Percentiles rank a stretch among this genome's conserved stretches.
These are phyloP conservation scores for Abramis brama DNA, from an alignment of 2,113 vertebrate species.

Conservation along the genomic window DNA sequence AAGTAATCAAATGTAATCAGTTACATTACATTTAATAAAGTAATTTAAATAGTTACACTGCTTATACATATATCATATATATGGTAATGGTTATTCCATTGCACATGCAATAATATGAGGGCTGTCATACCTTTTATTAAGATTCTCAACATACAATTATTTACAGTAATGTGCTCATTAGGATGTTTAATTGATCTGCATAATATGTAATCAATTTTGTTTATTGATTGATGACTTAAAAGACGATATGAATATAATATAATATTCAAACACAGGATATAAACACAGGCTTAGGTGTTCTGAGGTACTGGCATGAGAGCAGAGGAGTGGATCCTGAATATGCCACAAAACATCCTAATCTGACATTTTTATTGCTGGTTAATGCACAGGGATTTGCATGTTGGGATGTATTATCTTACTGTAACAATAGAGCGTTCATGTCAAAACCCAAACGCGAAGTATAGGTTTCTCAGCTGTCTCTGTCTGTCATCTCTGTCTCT, in stretches of 20 bases:
- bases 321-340: conserved; percentile 22
- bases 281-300: conserved; percentile 33
- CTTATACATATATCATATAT: neutral
- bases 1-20: no score
- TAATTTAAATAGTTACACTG: no score
- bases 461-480: conserved; percentile 64
- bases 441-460: conserved; percentile 57
- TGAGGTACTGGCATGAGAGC: conserved; percentile 1
- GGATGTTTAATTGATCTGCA: conserved; percentile 34
- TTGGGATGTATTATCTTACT: conserved; percentile 58
- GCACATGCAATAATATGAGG: conserved; percentile 46
- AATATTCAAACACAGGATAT: no score
- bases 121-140: conserved; percentile 55
- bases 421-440: conserved; percentile 57
- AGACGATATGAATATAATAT: no score
- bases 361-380: conserved; percentile 54
- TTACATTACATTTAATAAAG: no score
- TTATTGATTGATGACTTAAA: neutral
- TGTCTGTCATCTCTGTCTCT: conserved; percentile 42
- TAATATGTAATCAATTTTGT: no score
- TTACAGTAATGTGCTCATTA: conserved; percentile 53
- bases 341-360: conserved; percentile 48
- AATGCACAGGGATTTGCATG: conserved; percentile 59
- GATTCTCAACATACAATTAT: conserved; percentile 37
- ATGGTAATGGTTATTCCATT: conserved; percentile 40